phyloP scores from a whole-genome alignment of 2,888 invertebrate genomes.

The Sarcophaga variegata region DNA sequence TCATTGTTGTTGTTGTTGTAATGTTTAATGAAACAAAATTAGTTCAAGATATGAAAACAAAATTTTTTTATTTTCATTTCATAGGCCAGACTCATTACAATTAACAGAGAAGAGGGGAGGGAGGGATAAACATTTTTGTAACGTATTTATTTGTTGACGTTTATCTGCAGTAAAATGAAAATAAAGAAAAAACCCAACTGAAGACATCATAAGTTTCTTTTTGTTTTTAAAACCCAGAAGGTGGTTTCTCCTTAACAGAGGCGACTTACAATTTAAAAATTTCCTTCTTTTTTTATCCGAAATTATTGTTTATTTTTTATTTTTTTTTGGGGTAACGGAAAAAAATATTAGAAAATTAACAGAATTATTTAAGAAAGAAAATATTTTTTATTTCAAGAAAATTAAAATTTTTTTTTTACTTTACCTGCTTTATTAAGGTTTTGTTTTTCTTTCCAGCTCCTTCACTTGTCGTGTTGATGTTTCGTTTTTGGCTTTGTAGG shows the following conservation, averaged over 20 bases:
- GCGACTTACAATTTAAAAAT: constrained; percentile 28
- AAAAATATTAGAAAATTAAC: constrained; percentile 8
- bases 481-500: constrained; percentile 3
- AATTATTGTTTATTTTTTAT: constrained; percentile 41
- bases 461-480: constrained; percentile 61
- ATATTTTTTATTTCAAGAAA: background rate
- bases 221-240: constrained; percentile 53
- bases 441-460: constrained; percentile 27
- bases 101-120: background rate
- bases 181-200: background rate
- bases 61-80: background rate
- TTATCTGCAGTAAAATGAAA: constrained; percentile 34
- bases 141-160: constrained; percentile 18
- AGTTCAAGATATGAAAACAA: constrained; percentile 62
- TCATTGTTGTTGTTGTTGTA: background rate
- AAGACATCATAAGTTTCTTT: background rate
- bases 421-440: constrained; percentile 55
- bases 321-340: constrained; percentile 2
- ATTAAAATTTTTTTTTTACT: background rate
- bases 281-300: constrained; percentile 4
- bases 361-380: constrained; percentile 11
- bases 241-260: constrained; percentile 47
- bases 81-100: constrained; percentile 30
- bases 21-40: constrained; percentile 56
- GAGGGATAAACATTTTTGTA: background rate